Evolutionary conservation across 2,888 invertebrate species (phyloP).

Genomic region (Glyphotaelius pellucidus): DNA sequence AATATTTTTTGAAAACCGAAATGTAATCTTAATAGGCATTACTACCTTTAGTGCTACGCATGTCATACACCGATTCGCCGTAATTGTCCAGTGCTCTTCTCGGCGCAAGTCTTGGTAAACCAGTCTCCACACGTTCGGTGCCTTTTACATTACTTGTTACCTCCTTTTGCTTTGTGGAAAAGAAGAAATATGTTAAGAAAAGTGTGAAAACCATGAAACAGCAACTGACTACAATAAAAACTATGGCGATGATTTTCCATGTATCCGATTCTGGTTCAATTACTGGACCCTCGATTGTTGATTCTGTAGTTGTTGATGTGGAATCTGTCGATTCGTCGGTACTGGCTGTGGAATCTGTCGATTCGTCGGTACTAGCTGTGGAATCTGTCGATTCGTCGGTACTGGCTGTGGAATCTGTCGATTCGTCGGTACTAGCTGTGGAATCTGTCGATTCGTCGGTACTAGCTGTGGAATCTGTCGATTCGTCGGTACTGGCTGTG

Average conservation of each 20-base stretch:
- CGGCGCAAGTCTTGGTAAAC: not conserved
- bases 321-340: not conserved
- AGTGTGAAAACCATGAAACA: not conserved
- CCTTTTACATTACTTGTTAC: not conserved
- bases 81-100: not conserved
- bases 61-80: not conserved
- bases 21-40: too few species aligned
- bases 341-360: too few species aligned
- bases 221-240: not conserved
- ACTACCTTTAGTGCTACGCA: not conserved
- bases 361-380: not conserved
- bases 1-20: too few species aligned
- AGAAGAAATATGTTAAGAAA: not conserved
- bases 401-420: too few species aligned
- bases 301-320: not conserved
- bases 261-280: not conserved
- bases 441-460: not conserved
- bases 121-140: not conserved
- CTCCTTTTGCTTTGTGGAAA: not conserved
- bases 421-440: too few species aligned
- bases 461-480: not conserved
- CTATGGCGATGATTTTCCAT: not conserved
- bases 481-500: not conserved
- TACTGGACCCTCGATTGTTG: not conserved
- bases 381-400: too few species aligned